Evolutionary conservation across 2,113 vertebrate genomes (phyloP).

Genomic region (Cyanistes caeruleus): DNA sequence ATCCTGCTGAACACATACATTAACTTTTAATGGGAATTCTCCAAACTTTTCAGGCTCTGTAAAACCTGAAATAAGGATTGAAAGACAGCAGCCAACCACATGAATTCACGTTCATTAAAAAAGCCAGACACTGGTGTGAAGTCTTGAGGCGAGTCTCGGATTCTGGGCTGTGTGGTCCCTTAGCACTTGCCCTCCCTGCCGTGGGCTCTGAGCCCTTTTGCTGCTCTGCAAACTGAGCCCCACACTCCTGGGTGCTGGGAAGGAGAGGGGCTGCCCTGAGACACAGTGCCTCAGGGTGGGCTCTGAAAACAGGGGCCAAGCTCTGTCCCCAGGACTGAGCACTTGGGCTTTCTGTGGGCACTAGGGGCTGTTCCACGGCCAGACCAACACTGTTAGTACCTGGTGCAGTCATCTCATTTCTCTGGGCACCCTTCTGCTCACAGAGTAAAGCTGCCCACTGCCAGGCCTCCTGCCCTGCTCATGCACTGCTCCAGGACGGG

Average conservation of each 20-base stretch:
- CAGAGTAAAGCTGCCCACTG: background rate
- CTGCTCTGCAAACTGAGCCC: background rate
- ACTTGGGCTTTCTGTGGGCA: accelerated
- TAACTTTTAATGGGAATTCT: background rate
- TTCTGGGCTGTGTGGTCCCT: background rate
- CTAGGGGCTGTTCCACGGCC: accelerated
- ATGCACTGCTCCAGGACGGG: background rate
- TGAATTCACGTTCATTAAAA: background rate
- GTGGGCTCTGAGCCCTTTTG: background rate
- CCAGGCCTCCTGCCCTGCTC: background rate
- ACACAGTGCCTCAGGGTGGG: background rate
- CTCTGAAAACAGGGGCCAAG: accelerated
- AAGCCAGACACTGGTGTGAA: accelerated
- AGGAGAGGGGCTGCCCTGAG: background rate
- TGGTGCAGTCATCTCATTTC: accelerated
- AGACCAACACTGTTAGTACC: accelerated
- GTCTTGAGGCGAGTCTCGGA: background rate
- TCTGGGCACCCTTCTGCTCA: background rate
- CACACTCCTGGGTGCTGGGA: background rate
- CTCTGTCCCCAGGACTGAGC: background rate
- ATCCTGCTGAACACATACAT: background rate
- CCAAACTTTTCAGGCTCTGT: background rate
- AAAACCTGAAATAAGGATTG: background rate
- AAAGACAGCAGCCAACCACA: background rate
- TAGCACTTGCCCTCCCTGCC: background rate